These are phyloP conservation scores for Cuniculus paca DNA, from an alignment of 2,797 vertebrate species.

Conservation along the genomic window DNA sequence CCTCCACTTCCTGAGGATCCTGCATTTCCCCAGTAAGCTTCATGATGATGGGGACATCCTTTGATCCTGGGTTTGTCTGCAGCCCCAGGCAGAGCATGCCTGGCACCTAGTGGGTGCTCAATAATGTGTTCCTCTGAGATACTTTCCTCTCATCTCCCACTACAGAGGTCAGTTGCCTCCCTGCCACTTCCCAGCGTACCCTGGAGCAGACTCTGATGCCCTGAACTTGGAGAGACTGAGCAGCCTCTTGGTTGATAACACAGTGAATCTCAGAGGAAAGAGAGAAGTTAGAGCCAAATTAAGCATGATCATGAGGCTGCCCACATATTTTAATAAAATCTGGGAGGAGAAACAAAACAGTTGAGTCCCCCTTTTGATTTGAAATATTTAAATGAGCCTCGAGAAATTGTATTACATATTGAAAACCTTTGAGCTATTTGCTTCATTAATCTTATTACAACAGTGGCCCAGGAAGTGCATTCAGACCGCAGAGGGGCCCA, in stretches of 20 bases:
- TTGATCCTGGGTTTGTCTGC: no score
- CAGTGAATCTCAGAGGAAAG: not conserved
- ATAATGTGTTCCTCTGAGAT: not conserved
- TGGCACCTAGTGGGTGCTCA: not conserved
- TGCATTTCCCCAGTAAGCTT: not conserved
- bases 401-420: conserved; percentile 39
- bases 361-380: conserved; percentile 28
- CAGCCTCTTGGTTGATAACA: not conserved
- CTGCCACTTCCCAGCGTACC: not conserved
- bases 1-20: no score
- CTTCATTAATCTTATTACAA: conserved; percentile 43
- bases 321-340: not conserved
- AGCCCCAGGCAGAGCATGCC: not conserved
- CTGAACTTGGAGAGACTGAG: rapidly evolving
- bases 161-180: not conserved
- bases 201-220: not conserved
- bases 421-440: conserved; percentile 56
- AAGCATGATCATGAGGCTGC: not conserved
- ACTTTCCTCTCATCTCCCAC: rapidly evolving
- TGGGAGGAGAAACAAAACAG: not conserved
- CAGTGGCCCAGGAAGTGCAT: not conserved
- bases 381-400: conserved; percentile 58
- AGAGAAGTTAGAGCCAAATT: no score
- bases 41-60: not conserved
- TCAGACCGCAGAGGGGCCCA: not conserved